Conservation (phyloP, 1,140 invertebrate genomes). For the Arion vulgaris region DNA sequence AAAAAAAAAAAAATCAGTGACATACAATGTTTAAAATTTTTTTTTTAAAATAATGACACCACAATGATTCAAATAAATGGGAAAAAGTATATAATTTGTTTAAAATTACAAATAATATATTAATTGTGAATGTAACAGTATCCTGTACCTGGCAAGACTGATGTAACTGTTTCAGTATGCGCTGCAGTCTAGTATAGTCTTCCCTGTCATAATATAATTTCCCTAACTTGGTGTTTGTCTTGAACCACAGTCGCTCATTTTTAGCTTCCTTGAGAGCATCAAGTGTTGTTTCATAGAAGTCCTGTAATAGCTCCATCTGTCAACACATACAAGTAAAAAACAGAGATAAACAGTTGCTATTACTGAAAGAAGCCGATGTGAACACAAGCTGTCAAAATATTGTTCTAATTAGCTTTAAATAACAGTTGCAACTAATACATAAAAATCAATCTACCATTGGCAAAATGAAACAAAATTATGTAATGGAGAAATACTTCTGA, state of each 20-base stretch:
- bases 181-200: constrained; percentile 94
- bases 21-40: too few relatives aligned
- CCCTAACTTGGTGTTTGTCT: constrained; percentile 99
- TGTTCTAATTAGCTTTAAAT: not conserved
- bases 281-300: constrained; percentile 99
- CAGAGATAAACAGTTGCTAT: not conserved
- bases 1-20: too few relatives aligned
- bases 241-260: constrained; percentile 99
- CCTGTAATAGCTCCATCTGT: constrained; percentile 98
- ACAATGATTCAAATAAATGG: too few relatives aligned
- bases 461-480: too few relatives aligned
- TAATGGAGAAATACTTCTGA: too few relatives aligned
- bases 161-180: constrained; percentile 97
- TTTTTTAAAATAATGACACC: too few relatives aligned
- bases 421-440: too few relatives aligned
- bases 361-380: not conserved
- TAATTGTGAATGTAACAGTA: not conserved
- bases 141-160: constrained; percentile 90
- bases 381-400: not conserved
- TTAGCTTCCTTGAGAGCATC: constrained; percentile 98
- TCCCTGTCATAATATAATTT: constrained; percentile 98
- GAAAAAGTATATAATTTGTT: too few relatives aligned
- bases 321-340: not conserved
- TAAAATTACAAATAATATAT: too few relatives aligned
- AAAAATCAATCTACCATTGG: too few relatives aligned